phyloP scores from a whole-genome alignment of 2,113 vertebrate species.

The Cephalophus harveyi region DNA sequence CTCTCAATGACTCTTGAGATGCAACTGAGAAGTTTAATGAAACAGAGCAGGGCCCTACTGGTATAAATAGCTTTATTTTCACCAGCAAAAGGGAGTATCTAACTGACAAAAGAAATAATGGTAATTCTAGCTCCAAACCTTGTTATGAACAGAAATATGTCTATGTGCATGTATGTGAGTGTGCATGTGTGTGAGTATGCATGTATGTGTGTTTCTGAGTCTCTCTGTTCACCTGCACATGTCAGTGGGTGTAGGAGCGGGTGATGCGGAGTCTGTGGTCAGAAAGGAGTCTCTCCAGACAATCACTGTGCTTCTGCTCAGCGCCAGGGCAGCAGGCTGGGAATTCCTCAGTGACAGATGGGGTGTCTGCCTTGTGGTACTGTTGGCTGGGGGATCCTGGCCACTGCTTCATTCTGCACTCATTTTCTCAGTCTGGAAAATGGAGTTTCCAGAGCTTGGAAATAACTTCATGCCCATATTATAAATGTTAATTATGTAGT shows the following conservation, averaged over 20 bases:
- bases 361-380: background rate
- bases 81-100: background rate
- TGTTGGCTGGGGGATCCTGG: background rate
- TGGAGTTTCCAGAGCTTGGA: background rate
- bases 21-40: background rate
- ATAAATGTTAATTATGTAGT: background rate
- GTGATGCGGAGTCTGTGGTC: background rate
- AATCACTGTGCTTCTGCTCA: background rate
- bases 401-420: background rate
- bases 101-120: background rate
- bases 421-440: background rate
- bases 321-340: background rate
- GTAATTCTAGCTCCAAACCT: background rate
- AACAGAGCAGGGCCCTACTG: background rate
- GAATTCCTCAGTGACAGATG: background rate
- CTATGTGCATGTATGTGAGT: accelerated
- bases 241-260: background rate
- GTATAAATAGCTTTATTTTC: background rate
- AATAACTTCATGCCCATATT: background rate
- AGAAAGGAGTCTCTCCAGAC: background rate
- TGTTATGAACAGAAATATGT: background rate
- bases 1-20: background rate
- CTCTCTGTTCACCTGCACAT: background rate
- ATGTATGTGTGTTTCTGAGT: background rate
- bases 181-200: background rate